Evolutionary conservation across 2,888 invertebrate genomes (phyloP).

Genomic region (Branchipolynoe longqiensis): DNA sequence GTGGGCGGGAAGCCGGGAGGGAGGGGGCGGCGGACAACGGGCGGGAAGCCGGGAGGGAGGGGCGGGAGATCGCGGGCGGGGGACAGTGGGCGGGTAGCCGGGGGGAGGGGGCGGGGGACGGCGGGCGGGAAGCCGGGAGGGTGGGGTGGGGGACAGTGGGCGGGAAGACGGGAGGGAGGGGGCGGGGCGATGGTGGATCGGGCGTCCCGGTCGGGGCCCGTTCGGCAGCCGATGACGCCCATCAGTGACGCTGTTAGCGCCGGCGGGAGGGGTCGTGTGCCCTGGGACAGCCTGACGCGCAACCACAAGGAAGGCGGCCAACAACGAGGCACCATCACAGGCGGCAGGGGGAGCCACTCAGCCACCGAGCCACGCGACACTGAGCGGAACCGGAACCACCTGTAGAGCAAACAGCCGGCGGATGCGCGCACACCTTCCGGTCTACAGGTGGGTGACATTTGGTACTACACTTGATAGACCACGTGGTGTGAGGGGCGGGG

Average conservation of each 20-base stretch:
- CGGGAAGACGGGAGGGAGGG: background rate
- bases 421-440: too few species aligned
- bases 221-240: background rate
- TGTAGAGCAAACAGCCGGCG: too few species aligned
- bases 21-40: background rate
- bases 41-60: background rate
- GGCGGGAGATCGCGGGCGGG: background rate
- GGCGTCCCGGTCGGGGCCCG: background rate
- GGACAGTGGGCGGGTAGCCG: background rate
- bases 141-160: background rate
- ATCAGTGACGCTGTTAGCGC: conserved; percentile 37
- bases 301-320: background rate
- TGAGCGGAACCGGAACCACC: conserved; percentile 8
- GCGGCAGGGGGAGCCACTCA: background rate
- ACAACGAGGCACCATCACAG: background rate
- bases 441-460: too few species aligned
- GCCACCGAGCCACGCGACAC: background rate
- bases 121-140: background rate
- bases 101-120: background rate
- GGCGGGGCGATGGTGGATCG: background rate
- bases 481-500: too few species aligned
- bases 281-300: background rate
- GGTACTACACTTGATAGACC: too few species aligned
- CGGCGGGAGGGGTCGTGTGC: conserved; percentile 33
- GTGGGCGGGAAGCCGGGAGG: background rate